These are phyloP conservation scores for Rhinichthys osculus DNA, from an alignment of 2,797 vertebrate species.

Conservation along the genomic window DNA sequence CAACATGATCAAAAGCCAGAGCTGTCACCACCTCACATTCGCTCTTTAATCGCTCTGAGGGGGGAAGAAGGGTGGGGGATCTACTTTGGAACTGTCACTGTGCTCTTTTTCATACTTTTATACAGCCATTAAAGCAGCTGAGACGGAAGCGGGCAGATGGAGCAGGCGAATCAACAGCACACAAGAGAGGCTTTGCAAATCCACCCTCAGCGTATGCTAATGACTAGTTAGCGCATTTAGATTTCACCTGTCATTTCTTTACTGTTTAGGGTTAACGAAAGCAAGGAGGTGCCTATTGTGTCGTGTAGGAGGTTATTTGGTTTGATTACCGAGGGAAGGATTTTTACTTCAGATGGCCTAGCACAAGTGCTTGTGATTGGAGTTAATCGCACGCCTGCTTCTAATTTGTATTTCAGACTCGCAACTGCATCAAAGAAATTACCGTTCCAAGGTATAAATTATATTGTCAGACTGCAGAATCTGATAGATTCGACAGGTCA, in stretches of 20 bases:
- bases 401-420: constrained; percentile 58
- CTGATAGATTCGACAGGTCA: constrained; percentile 70
- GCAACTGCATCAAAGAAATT: constrained; percentile 63
- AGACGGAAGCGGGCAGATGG: constrained; percentile 42
- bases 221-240: constrained; percentile 43
- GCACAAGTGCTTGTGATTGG: constrained; percentile 62
- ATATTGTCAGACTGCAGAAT: constrained; percentile 76
- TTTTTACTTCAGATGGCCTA: constrained; percentile 59
- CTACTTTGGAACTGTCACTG: constrained; percentile 46
- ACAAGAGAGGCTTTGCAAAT: constrained; percentile 47
- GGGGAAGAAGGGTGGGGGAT: constrained; percentile 38
- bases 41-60: constrained; percentile 55
- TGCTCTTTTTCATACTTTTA: constrained; percentile 58
- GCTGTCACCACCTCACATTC: constrained; percentile 70
- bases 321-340: constrained; percentile 53
- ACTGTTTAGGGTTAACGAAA: constrained; percentile 62
- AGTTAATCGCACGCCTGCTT: constrained; percentile 55
- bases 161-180: constrained; percentile 42
- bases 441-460: constrained; percentile 71
- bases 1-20: constrained; percentile 74
- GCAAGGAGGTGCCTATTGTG: constrained; percentile 61
- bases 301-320: constrained; percentile 53
- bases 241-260: constrained; percentile 58
- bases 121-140: constrained; percentile 51
- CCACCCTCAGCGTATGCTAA: constrained; percentile 37